phyloP scores from a whole-genome alignment of 2,888 invertebrate genomes.

The Heliconius aoede region DNA sequence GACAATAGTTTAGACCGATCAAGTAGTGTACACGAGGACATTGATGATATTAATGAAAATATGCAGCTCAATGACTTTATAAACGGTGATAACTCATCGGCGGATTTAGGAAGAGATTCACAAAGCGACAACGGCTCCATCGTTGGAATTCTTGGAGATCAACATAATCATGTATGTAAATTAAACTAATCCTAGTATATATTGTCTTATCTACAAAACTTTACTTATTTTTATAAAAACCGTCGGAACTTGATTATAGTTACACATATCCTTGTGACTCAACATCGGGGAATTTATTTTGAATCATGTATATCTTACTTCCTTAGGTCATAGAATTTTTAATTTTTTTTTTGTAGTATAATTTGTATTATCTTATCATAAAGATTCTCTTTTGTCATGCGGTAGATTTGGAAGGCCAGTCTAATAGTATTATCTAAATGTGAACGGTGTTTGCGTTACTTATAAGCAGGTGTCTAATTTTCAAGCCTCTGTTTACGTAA shows the following conservation, averaged over 20 bases:
- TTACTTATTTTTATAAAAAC: background rate
- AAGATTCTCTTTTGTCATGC: constrained; percentile 52
- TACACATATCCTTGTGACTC: constrained; percentile 5
- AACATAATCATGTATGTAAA: constrained; percentile 80
- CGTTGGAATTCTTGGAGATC: constrained; percentile 81
- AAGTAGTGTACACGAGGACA: constrained; percentile 50
- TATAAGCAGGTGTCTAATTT: constrained; percentile 49
- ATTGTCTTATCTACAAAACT: background rate
- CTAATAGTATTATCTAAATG: constrained; percentile 60
- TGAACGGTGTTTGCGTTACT: constrained; percentile 61
- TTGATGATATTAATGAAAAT: constrained; percentile 42
- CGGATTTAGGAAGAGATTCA: constrained; percentile 64
- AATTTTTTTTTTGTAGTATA: constrained; percentile 24
- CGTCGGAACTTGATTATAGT: background rate
- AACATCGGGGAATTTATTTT: constrained; percentile 7
- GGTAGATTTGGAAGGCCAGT: constrained; percentile 60
- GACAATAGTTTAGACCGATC: constrained; percentile 48
- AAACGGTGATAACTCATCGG: constrained; percentile 41
- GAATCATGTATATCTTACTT: constrained; percentile 8
- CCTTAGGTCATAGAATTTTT: background rate
- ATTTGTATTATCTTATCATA: constrained; percentile 68
- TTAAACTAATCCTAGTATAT: background rate
- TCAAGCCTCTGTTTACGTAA: constrained; percentile 43
- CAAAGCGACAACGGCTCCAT: constrained; percentile 77
- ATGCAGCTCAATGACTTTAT: constrained; percentile 40